Conservation (phyloP, 2,888 invertebrate species). For the Netelia virgata region DNA sequence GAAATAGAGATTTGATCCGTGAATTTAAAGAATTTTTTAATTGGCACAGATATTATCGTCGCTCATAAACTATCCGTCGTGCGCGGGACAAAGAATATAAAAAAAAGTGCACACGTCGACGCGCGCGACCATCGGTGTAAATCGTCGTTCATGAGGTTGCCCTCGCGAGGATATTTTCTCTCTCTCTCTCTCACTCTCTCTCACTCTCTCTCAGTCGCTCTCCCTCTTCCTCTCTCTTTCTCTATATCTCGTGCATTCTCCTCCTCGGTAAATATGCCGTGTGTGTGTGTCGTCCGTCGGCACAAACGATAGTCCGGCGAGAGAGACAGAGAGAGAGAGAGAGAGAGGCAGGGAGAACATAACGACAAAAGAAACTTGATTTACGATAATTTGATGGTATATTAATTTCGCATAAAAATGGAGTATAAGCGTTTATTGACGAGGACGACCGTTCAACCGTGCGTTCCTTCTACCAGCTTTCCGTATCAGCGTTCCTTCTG, state of each 20-base stretch:
- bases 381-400: slow-evolving; percentile 69
- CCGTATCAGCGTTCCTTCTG: slow-evolving; percentile 3
- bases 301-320: slow-evolving; percentile 19
- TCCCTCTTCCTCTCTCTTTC: slow-evolving; percentile 49
- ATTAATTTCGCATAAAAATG: slow-evolving; percentile 69
- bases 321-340: not conserved
- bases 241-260: slow-evolving; percentile 50
- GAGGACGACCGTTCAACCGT: slow-evolving; percentile 40
- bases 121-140: slow-evolving; percentile 68
- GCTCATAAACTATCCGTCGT: slow-evolving; percentile 69
- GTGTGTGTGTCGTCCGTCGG: slow-evolving; percentile 14
- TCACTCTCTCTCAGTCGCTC: no score
- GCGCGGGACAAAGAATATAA: slow-evolving; percentile 41
- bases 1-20: slow-evolving; percentile 74
- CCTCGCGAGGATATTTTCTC: slow-evolving; percentile 52
- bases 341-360: slow-evolving; percentile 33
- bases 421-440: slow-evolving; percentile 57
- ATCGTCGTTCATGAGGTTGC: slow-evolving; percentile 68
- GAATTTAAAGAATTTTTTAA: slow-evolving; percentile 75
- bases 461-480: slow-evolving; percentile 34
- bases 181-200: slow-evolving; percentile 52
- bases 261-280: slow-evolving; percentile 66
- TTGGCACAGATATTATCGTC: slow-evolving; percentile 73
- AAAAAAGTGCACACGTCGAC: slow-evolving; percentile 53
- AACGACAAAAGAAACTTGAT: slow-evolving; percentile 67